Percentiles rank a stretch among this genome's conserved stretches.
Evolutionary conservation across 2,888 invertebrate genomes (phyloP).

Genomic region (Caenorhabditis sp.): DNA sequence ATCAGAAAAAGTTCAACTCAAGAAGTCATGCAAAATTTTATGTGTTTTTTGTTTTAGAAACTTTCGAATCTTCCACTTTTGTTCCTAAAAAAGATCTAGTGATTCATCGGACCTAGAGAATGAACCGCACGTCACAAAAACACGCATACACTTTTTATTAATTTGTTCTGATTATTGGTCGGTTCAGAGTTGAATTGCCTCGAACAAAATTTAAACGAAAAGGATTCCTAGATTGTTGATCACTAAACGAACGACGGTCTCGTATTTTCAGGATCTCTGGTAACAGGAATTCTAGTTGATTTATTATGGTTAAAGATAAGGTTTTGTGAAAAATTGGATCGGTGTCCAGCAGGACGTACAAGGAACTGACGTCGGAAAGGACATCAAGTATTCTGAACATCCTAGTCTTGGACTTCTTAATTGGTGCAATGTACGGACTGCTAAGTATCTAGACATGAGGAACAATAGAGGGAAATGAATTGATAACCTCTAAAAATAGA

Average conservation of each 20-base stretch:
- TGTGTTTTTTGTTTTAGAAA: no score
- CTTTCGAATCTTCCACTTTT: no score
- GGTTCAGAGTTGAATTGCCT: neutral
- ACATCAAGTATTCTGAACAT: neutral
- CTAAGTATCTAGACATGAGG: no score
- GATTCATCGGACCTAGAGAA: neutral
- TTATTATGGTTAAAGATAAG: constrained; percentile 6
- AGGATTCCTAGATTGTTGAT: constrained; percentile 25
- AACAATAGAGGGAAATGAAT: no score
- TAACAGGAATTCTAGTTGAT: neutral
- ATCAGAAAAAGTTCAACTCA: no score
- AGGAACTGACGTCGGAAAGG: constrained; percentile 12
- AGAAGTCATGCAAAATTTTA: no score
- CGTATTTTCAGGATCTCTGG: constrained; percentile 14
- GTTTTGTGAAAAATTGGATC: neutral
- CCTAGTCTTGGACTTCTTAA: neutral
- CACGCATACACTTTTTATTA: constrained; percentile 10
- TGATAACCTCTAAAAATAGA: neutral
- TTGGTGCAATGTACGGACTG: neutral
- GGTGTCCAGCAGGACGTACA: neutral
- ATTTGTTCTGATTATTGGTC: constrained; percentile 34
- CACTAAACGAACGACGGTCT: neutral
- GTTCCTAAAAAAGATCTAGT: neutral
- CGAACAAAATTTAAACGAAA: constrained; percentile 19
- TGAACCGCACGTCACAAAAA: constrained; percentile 13